phyloP scores from a whole-genome alignment of 2,113 vertebrate genomes.

The Salvelinus fontinalis region DNA sequence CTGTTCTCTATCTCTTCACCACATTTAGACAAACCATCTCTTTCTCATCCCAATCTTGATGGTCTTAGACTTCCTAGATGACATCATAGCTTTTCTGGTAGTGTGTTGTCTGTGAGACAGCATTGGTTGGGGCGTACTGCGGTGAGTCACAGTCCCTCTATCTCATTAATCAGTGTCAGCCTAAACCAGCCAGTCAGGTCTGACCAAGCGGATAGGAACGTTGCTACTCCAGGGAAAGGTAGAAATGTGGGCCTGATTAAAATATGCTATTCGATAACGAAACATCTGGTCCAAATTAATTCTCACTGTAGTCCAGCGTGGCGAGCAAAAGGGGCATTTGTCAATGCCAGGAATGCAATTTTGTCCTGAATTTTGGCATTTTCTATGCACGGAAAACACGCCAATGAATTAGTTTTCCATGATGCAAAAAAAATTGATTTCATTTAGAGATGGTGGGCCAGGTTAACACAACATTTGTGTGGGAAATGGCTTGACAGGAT shows the following conservation, averaged over 20 bases:
- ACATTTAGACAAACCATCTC: too few species aligned
- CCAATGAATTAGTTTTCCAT: neutral
- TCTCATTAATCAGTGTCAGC: conserved; percentile 42
- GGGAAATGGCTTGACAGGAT: neutral
- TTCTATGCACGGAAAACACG: conserved; percentile 3
- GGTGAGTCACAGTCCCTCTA: neutral
- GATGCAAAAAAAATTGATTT: conserved; percentile 5
- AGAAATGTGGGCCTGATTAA: conserved; percentile 41
- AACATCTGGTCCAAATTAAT: conserved; percentile 47
- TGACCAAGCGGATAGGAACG: conserved; percentile 31
- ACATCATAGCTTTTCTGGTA: too few species aligned
- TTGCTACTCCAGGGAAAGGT: conserved; percentile 8
- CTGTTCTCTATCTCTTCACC: too few species aligned
- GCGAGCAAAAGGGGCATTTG: conserved; percentile 20
- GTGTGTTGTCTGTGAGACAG: too few species aligned
- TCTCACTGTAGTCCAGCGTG: conserved; percentile 17
- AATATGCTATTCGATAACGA: conserved; percentile 34
- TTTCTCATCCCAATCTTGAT: too few species aligned
- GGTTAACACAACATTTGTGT: conserved; percentile 1
- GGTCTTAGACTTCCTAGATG: too few species aligned
- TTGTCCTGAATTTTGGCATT: neutral
- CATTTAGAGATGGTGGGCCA: conserved; percentile 8
- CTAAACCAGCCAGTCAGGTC: conserved; percentile 32
- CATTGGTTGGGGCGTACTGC: too few species aligned
- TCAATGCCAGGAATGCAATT: conserved; percentile 35